These are phyloP conservation scores for Tenthredo scrophulariae DNA, from an alignment of 2,888 invertebrate genomes.

Conservation along the genomic window DNA sequence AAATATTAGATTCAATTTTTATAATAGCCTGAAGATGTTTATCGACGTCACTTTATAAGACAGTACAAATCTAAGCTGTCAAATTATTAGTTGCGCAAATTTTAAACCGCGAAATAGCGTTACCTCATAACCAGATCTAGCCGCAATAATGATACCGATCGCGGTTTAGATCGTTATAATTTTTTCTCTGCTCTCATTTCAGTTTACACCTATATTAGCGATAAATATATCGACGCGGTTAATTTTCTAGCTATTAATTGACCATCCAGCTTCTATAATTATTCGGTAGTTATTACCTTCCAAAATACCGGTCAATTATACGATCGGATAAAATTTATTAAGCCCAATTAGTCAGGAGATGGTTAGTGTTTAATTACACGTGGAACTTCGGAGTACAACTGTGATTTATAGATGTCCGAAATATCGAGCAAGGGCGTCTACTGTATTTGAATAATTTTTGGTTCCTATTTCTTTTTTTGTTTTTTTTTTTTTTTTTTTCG, in stretches of 20 bases:
- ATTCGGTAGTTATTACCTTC: background rate
- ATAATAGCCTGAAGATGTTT: background rate
- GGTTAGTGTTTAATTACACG: background rate
- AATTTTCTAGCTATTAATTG: background rate
- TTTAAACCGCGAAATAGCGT: background rate
- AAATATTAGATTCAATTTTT: background rate
- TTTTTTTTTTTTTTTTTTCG: background rate
- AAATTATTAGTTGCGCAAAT: slow-evolving; percentile 27
- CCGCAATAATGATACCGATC: background rate
- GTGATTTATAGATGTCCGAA: slow-evolving; percentile 12
- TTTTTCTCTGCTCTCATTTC: background rate
- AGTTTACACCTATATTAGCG: background rate
- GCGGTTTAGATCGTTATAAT: background rate
- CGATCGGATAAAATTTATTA: background rate
- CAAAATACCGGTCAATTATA: background rate
- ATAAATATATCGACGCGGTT: background rate
- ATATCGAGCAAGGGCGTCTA: slow-evolving; percentile 37
- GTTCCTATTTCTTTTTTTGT: background rate
- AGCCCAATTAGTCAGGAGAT: background rate
- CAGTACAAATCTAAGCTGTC: background rate
- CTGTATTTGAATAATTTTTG: background rate
- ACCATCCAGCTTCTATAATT: background rate
- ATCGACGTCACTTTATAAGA: background rate
- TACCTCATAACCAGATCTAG: slow-evolving; percentile 1
- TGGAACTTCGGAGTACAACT: background rate